Evolutionary conservation across 2,797 vertebrate genomes (phyloP), one percentile per base, ranked within the genome.

Genomic region (Gymnoscopelus braueri): DNA sequence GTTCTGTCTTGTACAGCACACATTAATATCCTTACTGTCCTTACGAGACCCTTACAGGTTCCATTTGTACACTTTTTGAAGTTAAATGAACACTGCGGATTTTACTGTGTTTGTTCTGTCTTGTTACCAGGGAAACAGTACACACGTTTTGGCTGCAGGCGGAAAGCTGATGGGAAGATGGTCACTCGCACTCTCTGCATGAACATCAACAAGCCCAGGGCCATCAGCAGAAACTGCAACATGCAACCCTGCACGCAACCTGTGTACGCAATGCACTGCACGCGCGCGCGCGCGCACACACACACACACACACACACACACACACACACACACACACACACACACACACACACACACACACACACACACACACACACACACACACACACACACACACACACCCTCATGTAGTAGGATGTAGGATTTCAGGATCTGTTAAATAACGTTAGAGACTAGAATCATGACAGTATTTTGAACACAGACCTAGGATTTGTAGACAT

Each of bases 81-180:
- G 32, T 35, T 35, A 35, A 35, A 35, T 29, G 11, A 32, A 35
- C 56, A 59, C 19, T 59, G 6, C 8, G 14, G 24, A 2, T 64
- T 26, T 0, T 23, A 29, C 32, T 26, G 14, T 65, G 10, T 3
- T n/a, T 7, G 55, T 56, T 51, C 63, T 61, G 2, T 88, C n/a
- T 84, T 65, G 59, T 85, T 69, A 19, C 47, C 75, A 99, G 98
- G 98, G 67, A 94, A 92, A 84, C 98, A 99, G 69, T 96, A 98
- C 87, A 99, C 98, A 0, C 94, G 96, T 70, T 99, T 99, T 1
- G 97, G 97, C 82, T 99, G 98, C 90, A 93, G 98, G 66, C 94
- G 96, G 86, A 98, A 95, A 87, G 88, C 93, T 0, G 96, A 99
- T 62, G 92, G 95, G 82, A 97, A 96, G 88, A 98, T 99, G 96